These are phyloP conservation scores for Tenthredo scrophulariae DNA, from an alignment of 2,888 invertebrate genomes.

Conservation along the genomic window DNA sequence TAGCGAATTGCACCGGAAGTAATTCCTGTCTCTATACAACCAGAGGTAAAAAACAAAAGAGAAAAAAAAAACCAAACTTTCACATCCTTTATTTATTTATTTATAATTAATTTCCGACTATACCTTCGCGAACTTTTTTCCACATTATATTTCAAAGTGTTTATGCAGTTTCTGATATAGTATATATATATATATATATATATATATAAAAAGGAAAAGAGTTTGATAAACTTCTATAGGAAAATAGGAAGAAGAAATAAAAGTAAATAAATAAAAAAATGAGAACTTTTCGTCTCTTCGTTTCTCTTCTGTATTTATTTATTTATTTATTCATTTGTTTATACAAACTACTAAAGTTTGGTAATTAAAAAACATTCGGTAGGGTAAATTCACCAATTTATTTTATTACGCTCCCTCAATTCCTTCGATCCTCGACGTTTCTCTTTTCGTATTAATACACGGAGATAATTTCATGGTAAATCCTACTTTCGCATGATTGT, in stretches of 20 bases:
- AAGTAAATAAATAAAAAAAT: not conserved
- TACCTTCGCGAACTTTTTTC: not conserved
- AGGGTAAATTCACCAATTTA: not conserved
- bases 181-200: no score
- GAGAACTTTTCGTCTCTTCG: not conserved
- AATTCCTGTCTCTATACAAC: conserved; percentile 31
- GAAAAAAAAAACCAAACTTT: not conserved
- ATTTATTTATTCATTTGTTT: not conserved
- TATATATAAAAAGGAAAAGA: no score
- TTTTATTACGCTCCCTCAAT: not conserved
- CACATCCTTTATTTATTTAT: not conserved
- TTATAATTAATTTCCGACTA: not conserved
- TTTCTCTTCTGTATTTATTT: not conserved
- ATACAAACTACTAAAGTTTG: not conserved
- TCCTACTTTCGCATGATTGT: no score
- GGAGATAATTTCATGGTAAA: no score
- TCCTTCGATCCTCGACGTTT: not conserved
- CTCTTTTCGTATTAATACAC: not conserved
- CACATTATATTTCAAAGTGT: not conserved
- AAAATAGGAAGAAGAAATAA: not conserved
- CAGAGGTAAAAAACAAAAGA: not conserved
- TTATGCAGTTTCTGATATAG: not conserved
- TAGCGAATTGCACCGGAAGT: conserved; percentile 42
- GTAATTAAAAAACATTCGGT: not conserved
- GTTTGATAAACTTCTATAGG: no score